Conservation (phyloP, 2,888 invertebrate genomes). For the Scaptomyza cyrtandrae region DNA sequence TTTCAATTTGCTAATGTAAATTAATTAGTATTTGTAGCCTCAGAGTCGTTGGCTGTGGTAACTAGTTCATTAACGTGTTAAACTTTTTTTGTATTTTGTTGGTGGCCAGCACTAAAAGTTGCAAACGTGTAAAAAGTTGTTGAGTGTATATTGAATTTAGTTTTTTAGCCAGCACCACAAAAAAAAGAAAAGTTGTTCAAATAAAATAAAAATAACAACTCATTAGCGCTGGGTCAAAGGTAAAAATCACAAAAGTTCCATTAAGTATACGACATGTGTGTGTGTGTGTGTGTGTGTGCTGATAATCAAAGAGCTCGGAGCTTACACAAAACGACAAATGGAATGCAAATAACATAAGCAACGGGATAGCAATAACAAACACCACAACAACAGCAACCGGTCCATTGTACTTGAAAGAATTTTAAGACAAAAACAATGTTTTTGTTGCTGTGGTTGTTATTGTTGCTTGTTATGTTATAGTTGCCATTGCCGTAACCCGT, state of each 20-base stretch:
- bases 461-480: slow-evolving; percentile 35
- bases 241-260: slow-evolving; percentile 42
- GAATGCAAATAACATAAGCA: slow-evolving; percentile 66
- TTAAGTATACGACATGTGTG: slow-evolving; percentile 52
- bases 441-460: slow-evolving; percentile 16
- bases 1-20: slow-evolving; percentile 71
- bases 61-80: slow-evolving; percentile 64
- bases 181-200: neutral
- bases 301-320: slow-evolving; percentile 7
- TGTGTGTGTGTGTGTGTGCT: slow-evolving; percentile 8
- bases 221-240: slow-evolving; percentile 55
- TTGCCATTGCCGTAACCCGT: slow-evolving; percentile 41
- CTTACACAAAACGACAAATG: slow-evolving; percentile 20
- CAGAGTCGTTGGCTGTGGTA: slow-evolving; percentile 54
- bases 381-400: slow-evolving; percentile 22
- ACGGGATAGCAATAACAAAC: slow-evolving; percentile 34
- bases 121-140: slow-evolving; percentile 44
- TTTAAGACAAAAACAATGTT: slow-evolving; percentile 48
- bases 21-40: slow-evolving; percentile 67
- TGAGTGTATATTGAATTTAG: slow-evolving; percentile 41
- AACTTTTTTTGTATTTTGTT: slow-evolving; percentile 32
- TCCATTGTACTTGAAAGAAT: slow-evolving; percentile 65
- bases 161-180: slow-evolving; percentile 26
- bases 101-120: slow-evolving; percentile 21
- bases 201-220: slow-evolving; percentile 45